Evolutionary conservation across 2,113 vertebrate genomes (phyloP).

Genomic region (Zapornia atra): DNA sequence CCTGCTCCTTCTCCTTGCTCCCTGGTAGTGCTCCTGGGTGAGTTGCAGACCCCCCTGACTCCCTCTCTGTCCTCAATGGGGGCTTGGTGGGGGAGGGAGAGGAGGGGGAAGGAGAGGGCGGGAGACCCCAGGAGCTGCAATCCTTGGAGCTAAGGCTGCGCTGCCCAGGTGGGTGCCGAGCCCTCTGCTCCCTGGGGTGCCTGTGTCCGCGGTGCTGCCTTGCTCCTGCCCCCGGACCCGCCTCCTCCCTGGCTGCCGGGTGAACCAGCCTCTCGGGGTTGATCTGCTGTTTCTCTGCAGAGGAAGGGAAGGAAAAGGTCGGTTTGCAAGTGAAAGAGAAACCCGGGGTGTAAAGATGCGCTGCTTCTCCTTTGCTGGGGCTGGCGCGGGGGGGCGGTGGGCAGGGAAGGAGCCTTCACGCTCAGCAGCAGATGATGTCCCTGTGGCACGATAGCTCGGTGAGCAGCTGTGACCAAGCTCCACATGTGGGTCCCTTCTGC

Average conservation of each 20-base stretch:
- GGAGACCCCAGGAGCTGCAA: background rate
- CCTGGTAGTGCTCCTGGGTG: background rate
- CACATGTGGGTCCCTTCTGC: constrained; percentile 8
- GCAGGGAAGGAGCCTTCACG: background rate
- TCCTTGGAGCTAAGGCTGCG: background rate
- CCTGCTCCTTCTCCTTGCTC: background rate
- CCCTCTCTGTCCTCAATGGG: background rate
- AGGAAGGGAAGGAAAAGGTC: background rate
- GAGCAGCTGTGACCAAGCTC: background rate
- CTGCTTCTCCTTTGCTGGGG: rapidly evolving
- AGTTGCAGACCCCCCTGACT: background rate
- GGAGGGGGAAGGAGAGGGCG: background rate
- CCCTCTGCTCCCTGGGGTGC: background rate
- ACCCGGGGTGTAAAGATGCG: background rate
- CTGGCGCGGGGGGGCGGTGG: background rate
- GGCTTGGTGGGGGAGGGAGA: no score
- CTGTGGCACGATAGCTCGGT: rapidly evolving
- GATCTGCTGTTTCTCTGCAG: constrained; percentile 47
- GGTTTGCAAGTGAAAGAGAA: background rate
- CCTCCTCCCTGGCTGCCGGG: constrained; percentile 50
- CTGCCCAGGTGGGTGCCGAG: background rate
- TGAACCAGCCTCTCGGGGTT: background rate
- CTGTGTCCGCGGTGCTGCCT: background rate
- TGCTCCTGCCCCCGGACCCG: background rate
- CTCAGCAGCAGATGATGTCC: background rate